Evolutionary conservation across 2,797 vertebrate genomes (phyloP).

Genomic region (Thamnophis elegans): DNA sequence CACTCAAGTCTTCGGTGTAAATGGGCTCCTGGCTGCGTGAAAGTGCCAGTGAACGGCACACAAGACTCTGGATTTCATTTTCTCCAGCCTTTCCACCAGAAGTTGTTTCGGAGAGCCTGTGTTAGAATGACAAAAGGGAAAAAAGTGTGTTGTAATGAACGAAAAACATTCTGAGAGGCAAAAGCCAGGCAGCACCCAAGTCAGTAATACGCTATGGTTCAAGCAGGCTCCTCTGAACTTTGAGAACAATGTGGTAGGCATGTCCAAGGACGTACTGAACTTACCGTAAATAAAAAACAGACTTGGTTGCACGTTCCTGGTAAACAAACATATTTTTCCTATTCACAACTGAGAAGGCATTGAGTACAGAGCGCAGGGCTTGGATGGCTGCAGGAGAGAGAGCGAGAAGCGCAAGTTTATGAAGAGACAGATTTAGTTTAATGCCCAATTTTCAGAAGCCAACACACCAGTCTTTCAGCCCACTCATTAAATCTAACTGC

Average conservation of each 20-base stretch:
- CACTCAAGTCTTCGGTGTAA: conserved; percentile 79
- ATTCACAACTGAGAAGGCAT: conserved; percentile 95
- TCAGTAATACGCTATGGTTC: neutral
- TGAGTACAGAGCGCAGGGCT: conserved; percentile 92
- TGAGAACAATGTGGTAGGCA: neutral
- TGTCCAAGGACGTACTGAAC: neutral
- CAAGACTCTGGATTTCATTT: conserved; percentile 69
- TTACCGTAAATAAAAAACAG: conserved; percentile 97
- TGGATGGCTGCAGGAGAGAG: conserved; percentile 82
- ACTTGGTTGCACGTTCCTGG: conserved; percentile 94
- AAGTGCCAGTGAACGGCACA: conserved; percentile 80
- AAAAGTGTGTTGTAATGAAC: neutral
- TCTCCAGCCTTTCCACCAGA: conserved; percentile 84
- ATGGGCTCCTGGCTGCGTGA: conserved; percentile 93
- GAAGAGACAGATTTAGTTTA: neutral
- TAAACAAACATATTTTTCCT: conserved; percentile 99
- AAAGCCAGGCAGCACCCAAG: neutral
- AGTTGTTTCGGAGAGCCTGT: conserved; percentile 90
- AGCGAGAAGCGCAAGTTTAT: neutral
- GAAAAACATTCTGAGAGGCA: neutral
- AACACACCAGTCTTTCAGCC: neutral
- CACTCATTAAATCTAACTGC: neutral
- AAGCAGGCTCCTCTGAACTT: neutral
- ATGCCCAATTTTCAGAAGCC: neutral
- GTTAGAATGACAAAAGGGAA: neutral